These are phyloP conservation scores for Drosophila asahinai DNA, from an alignment of 1,140 invertebrate species.

Conservation along the genomic window DNA sequence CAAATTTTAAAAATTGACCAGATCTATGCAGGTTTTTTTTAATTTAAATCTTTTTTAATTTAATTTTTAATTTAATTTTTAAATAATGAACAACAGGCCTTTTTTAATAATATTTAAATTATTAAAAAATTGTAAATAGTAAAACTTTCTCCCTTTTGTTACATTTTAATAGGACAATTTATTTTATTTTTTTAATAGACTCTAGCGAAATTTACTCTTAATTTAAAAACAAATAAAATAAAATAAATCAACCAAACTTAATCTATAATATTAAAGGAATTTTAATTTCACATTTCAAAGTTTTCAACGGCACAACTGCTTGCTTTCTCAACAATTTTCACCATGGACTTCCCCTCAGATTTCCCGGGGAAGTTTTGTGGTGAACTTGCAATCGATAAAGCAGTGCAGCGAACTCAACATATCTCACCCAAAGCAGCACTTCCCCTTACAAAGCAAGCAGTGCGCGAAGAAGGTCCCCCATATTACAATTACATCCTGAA, in stretches of 20 bases:
- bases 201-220: too few species aligned
- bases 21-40: too few species aligned
- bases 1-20: too few species aligned
- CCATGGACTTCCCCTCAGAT: background rate
- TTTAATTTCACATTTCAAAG: background rate
- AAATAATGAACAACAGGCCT: too few species aligned
- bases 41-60: too few species aligned
- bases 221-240: too few species aligned
- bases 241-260: background rate
- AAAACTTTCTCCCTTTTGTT: too few species aligned
- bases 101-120: too few species aligned
- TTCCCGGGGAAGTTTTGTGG: background rate
- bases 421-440: background rate
- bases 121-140: too few species aligned
- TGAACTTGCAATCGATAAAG: slow-evolving; percentile 15
- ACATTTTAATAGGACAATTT: too few species aligned
- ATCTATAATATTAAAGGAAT: background rate
- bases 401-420: background rate
- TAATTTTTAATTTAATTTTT: too few species aligned
- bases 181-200: too few species aligned
- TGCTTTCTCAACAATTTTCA: background rate
- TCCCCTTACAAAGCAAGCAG: slow-evolving; percentile 23
- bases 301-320: background rate
- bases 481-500: background rate
- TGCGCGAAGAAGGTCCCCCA: background rate